A percentile compares a stretch with the other conserved stretches of the same genome.
phyloP scores from a whole-genome alignment of 2,888 invertebrate genomes.

The Drosophila testacea region DNA sequence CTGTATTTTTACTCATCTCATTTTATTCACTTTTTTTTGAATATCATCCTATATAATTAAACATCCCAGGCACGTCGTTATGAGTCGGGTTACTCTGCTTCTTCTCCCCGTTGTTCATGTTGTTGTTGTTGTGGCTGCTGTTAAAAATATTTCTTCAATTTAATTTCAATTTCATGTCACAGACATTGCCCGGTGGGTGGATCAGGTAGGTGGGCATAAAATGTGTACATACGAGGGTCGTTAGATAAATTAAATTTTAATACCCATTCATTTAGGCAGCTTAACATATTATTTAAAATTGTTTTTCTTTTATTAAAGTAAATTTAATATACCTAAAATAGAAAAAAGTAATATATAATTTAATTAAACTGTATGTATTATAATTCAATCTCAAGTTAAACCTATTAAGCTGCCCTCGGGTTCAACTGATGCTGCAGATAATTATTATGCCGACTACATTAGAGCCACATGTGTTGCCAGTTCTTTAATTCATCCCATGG shows the following conservation, averaged over 20 bases:
- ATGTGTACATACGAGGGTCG: conserved; percentile 9
- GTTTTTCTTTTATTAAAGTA: neutral
- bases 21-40: conserved; percentile 54
- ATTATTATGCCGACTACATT: conserved; percentile 72
- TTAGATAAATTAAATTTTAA: neutral
- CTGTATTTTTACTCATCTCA: conserved; percentile 68
- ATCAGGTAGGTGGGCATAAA: conserved; percentile 24
- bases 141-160: conserved; percentile 63
- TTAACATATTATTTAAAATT: neutral
- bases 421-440: conserved; percentile 64
- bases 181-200: conserved; percentile 53
- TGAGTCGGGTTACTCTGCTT: conserved; percentile 47
- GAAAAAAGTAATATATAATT: neutral
- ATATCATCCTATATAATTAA: conserved; percentile 80
- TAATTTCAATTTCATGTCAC: conserved; percentile 81
- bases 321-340: too few relatives aligned
- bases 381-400: neutral
- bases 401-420: conserved; percentile 9
- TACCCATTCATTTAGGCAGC: neutral
- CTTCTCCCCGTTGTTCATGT: conserved; percentile 12
- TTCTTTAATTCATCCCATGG: conserved; percentile 30
- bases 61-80: conserved; percentile 72
- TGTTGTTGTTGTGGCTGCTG: conserved; percentile 27
- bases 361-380: neutral
- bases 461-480: conserved; percentile 32